phyloP scores from a whole-genome alignment of 2,888 invertebrate species.

The Octonoba sinensis region DNA sequence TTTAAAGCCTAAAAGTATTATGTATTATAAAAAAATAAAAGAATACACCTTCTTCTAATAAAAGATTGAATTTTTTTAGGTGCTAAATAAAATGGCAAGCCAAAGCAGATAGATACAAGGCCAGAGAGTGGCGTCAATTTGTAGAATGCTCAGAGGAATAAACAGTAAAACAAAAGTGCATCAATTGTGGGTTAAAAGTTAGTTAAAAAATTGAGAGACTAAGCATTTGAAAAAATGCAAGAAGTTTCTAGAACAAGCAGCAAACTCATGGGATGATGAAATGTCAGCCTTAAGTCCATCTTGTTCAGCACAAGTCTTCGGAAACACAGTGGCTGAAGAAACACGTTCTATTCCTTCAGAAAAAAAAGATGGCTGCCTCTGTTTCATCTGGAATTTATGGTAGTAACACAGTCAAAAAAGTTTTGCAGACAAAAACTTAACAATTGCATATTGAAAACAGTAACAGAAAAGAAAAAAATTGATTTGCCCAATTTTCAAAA shows the following conservation, averaged over 20 bases:
- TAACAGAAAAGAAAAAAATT: not conserved
- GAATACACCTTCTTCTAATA: too few relatives aligned
- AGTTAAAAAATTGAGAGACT: not conserved
- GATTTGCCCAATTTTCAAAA: not conserved
- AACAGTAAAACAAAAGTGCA: not conserved
- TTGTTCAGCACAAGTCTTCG: not conserved
- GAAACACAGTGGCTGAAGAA: not conserved
- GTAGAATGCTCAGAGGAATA: not conserved
- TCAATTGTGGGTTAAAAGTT: not conserved
- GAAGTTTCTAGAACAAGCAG: not conserved
- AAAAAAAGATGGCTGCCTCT: not conserved
- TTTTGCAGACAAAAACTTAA: not conserved
- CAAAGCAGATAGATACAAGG: not conserved
- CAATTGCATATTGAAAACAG: not conserved
- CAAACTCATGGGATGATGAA: not conserved
- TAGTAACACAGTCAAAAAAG: not conserved
- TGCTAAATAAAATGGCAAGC: too few relatives aligned
- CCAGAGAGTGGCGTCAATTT: not conserved
- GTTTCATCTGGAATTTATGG: not conserved
- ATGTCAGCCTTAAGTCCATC: not conserved
- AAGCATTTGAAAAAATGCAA: conserved; percentile 1
- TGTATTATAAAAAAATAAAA: too few relatives aligned
- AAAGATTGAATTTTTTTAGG: too few relatives aligned
- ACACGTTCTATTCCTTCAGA: not conserved
- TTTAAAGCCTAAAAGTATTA: too few relatives aligned